A percentile compares a stretch with the other conserved stretches of the same genome.
Evolutionary conservation across 2,797 vertebrate species (phyloP).

Genomic region (Rhinatrema bivittatum): DNA sequence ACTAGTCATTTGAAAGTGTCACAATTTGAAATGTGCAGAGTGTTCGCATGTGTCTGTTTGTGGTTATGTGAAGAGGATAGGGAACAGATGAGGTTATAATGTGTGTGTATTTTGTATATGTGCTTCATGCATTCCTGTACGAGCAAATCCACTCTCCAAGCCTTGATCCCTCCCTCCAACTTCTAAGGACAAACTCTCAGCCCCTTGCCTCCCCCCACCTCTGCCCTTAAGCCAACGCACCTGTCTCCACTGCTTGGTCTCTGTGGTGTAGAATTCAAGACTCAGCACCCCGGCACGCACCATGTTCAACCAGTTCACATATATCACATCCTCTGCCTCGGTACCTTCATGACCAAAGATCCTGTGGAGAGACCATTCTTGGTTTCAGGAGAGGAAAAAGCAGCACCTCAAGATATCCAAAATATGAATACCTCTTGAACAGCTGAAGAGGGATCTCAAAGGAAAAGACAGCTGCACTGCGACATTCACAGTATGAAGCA

Average conservation of each 20-base stretch:
- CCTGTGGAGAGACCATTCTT: slow-evolving; percentile 46
- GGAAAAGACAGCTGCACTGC: too few relatives aligned
- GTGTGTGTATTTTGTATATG: too few relatives aligned
- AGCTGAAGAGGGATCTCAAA: too few relatives aligned
- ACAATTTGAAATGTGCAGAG: too few relatives aligned
- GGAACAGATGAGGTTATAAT: too few relatives aligned
- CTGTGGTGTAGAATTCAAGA: slow-evolving; percentile 83
- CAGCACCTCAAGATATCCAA: too few relatives aligned
- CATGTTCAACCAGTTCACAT: slow-evolving; percentile 90
- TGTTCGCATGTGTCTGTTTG: too few relatives aligned
- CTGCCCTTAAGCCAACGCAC: slow-evolving; percentile 39
- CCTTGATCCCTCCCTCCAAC: not conserved
- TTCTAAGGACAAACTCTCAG: not conserved
- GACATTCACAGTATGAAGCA: too few relatives aligned
- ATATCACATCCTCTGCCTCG: slow-evolving; percentile 75
- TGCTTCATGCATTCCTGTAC: not conserved
- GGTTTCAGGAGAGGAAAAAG: not conserved
- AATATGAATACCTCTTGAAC: too few relatives aligned
- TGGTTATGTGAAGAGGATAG: too few relatives aligned
- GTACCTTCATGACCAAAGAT: slow-evolving; percentile 77
- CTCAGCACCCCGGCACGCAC: slow-evolving; percentile 76
- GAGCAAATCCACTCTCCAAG: not conserved
- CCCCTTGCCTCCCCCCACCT: not conserved
- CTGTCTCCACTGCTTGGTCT: slow-evolving; percentile 83
- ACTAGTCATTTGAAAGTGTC: too few relatives aligned